Evolutionary conservation across 2,113 vertebrate species (phyloP), one percentile per base, ranked within the genome.

Genomic region (Steatornis caripensis): DNA sequence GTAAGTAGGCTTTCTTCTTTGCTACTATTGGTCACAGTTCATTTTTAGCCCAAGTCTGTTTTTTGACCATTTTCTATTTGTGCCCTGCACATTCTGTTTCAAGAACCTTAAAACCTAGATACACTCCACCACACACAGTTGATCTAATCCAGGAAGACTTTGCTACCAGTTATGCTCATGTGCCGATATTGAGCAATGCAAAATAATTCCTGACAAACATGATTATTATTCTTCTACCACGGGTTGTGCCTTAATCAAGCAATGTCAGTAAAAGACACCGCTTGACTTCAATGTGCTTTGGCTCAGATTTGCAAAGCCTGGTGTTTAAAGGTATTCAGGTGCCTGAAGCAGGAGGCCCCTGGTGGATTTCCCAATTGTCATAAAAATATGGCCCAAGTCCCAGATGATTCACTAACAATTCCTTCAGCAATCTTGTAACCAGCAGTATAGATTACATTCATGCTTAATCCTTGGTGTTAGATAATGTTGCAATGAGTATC

Each of bases 111-210:
- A 12, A 68, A 3, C 13, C 30, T 64, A 72, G 74, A 84, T 65
- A 70, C 17, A 13, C 24, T 64, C 26, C 60, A 45, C 54, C 48
- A 22, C 8, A 65, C n/a, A 61, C 32, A 89, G 34, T 4, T 57
- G n/a, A n/a, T 77, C 12, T 51, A 60, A 46, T 57, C 72, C 77
- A 79, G 57, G 53, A 69, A 57, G 43, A 26, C 39, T 65, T 48
- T 10, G 10, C 57, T 61, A 84, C 48, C 23, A 36, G 37, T 61
- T 84, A 61, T 11, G 15, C 24, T 77, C 36, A 58, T 1, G 6
- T 36, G 51, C 30, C 0, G 0, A 57, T 41, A 36, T 29, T 16
- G 32, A 85, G 72, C 30, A 91, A 70, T 1, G 17, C 11, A 70
- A 84, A 89, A 22, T 17, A 45, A 45, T 13, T 81, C 43, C 45